These are phyloP conservation scores for Pygoscelis adeliae DNA, from an alignment of 2,113 vertebrate species.

Conservation along the genomic window DNA sequence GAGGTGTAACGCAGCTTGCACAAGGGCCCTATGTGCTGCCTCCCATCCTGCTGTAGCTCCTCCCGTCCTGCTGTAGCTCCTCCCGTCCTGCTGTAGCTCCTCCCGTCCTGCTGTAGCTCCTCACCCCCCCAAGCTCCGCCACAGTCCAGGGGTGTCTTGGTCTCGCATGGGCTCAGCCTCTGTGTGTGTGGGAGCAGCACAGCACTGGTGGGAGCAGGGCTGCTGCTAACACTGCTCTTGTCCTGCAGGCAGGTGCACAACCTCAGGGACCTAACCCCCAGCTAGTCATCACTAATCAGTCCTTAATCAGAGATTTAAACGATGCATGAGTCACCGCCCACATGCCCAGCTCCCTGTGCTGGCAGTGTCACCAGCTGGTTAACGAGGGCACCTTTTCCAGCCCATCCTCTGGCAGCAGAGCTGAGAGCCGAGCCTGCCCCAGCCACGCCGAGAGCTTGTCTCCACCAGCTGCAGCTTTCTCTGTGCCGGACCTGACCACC, in stretches of 20 bases:
- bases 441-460: neutral
- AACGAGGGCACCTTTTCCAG: neutral
- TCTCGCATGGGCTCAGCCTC: neutral
- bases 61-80: fast-evolving
- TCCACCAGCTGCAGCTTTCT: neutral
- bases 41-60: fast-evolving
- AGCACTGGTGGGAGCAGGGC: neutral
- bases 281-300: neutral
- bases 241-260: neutral
- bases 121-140: fast-evolving
- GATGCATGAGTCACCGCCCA: neutral
- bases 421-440: too few relatives aligned
- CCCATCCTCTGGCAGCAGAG: neutral
- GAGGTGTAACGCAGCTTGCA: neutral
- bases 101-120: fast-evolving
- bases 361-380: neutral
- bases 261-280: neutral
- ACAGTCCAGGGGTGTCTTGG: too few relatives aligned
- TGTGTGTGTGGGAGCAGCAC: fast-evolving
- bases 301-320: neutral
- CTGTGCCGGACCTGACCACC: neutral
- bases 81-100: fast-evolving
- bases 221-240: neutral
- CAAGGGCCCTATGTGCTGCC: too few relatives aligned
- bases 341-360: neutral